Evolutionary conservation across 2,888 invertebrate genomes (phyloP), one percentile per base, ranked within the genome.

Genomic region (Pinctada fucata): DNA sequence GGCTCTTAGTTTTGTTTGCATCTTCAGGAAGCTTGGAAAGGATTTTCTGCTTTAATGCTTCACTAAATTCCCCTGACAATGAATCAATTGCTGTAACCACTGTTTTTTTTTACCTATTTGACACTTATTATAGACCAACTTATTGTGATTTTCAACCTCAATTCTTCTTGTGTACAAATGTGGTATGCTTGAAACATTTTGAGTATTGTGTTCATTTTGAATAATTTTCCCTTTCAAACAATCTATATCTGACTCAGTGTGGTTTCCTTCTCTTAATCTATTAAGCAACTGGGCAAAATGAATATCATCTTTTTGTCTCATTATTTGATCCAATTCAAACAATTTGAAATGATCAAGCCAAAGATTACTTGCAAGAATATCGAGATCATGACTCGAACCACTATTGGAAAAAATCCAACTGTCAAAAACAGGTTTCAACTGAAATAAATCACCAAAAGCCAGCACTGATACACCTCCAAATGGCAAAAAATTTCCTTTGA

Each of bases 401-500:
- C 10, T 16, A 51, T 76, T 67, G 31, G 77, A 72, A 82, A 83
- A 85, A 50, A 85, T 78, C 82, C 82, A 85, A 8, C 51, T 51
- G 71, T 84, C 85, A 65, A 81, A 73, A 3, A 86, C 85, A 51
- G 85, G 83, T 76, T 82, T 81, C 50, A 85, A 70, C 69, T 84
- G 83, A 51, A 73, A 85, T 3, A 82, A 67, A 75, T 82, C 81
- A 2, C 82, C 80, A 69, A 85, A 65, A 50, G 82, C 79, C 67
- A 86, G 75, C 10, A 86, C 58, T 78, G 78, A 79, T 10, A 85
- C 66, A 58, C 79, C 76, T 16, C 85, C 85, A 83, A 85, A 86
- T 45, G 76, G 70, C 31, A 72, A 72, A 16, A 64, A 70, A 10
- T 16, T 71, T 2, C 80, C 83, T 31, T 45, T 82, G 3, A 85